Conservation (phyloP, 1,140 invertebrate genomes). For the Bombus polaris region DNA sequence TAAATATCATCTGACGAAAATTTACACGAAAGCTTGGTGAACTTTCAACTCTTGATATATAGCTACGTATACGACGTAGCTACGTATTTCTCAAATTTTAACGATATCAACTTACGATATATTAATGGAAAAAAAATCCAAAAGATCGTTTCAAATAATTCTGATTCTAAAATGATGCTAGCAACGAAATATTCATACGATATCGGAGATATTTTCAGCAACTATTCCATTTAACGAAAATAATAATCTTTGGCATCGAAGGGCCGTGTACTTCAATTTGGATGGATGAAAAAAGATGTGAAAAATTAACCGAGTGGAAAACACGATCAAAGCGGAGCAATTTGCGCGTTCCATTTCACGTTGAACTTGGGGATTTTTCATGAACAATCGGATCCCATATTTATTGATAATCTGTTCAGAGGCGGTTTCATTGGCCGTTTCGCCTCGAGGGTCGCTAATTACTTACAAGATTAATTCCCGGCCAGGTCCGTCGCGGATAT, state of each 20-base stretch:
- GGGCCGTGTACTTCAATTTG: not conserved
- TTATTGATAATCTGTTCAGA: slow-evolving; percentile 35
- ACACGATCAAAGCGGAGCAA: not conserved
- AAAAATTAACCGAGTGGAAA: not conserved
- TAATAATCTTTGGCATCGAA: not conserved
- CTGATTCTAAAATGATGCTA: too few species aligned
- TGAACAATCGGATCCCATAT: slow-evolving; percentile 29
- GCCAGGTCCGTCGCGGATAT: slow-evolving; percentile 8
- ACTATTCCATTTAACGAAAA: not conserved
- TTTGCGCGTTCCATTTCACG: slow-evolving; percentile 6
- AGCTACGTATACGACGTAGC: not conserved
- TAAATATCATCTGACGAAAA: not conserved
- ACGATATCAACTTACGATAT: too few species aligned
- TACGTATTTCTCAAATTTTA: not conserved
- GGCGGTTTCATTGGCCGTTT: slow-evolving; percentile 5
- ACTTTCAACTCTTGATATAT: not conserved
- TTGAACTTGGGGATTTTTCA: slow-evolving; percentile 14
- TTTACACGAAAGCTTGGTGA: not conserved
- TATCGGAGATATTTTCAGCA: not conserved
- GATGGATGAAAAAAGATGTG: not conserved
- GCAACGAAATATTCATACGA: too few species aligned
- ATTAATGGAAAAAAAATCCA: fast-evolving
- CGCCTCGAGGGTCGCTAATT: slow-evolving; percentile 23
- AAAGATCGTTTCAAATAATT: too few species aligned
- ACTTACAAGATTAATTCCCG: slow-evolving; percentile 43